These are phyloP conservation scores for Drosophila rufa DNA, from an alignment of 1,140 invertebrate genomes.

Conservation along the genomic window DNA sequence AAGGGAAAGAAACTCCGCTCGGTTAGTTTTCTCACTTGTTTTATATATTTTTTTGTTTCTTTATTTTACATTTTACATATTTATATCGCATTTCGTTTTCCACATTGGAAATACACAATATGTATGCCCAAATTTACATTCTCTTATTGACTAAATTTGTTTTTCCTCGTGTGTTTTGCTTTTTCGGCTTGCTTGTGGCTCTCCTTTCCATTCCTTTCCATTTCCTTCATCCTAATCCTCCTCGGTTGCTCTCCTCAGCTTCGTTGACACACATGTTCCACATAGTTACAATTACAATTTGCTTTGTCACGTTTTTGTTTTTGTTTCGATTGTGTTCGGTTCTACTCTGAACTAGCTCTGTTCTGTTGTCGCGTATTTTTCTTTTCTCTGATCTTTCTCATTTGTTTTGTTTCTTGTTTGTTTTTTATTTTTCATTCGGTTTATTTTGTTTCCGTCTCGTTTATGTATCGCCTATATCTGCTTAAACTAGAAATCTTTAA, in stretches of 20 bases:
- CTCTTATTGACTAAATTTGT: slow-evolving; percentile 75
- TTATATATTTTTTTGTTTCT: slow-evolving; percentile 83
- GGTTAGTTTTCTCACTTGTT: slow-evolving; percentile 54
- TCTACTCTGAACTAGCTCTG: slow-evolving; percentile 40
- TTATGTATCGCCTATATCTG: slow-evolving; percentile 71
- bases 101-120: slow-evolving; percentile 72
- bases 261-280: slow-evolving; percentile 56
- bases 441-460: slow-evolving; percentile 64
- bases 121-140: slow-evolving; percentile 77
- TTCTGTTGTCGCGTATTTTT: slow-evolving; percentile 36
- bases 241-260: slow-evolving; percentile 11
- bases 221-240: slow-evolving; percentile 30
- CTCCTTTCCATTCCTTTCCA: slow-evolving; percentile 6
- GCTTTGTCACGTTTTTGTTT: slow-evolving; percentile 60
- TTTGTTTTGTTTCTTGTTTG: slow-evolving; percentile 45
- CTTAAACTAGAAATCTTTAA: slow-evolving; percentile 81
- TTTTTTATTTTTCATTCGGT: slow-evolving; percentile 51
- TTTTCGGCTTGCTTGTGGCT: slow-evolving; percentile 61
- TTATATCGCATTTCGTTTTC: slow-evolving; percentile 71
- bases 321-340: slow-evolving; percentile 50
- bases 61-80: slow-evolving; percentile 83
- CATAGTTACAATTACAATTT: slow-evolving; percentile 66
- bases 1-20: neutral
- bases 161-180: slow-evolving; percentile 63
- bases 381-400: slow-evolving; percentile 23